Evolutionary conservation across 2,888 invertebrate species (phyloP).

Genomic region (Sussaba pulchella): DNA sequence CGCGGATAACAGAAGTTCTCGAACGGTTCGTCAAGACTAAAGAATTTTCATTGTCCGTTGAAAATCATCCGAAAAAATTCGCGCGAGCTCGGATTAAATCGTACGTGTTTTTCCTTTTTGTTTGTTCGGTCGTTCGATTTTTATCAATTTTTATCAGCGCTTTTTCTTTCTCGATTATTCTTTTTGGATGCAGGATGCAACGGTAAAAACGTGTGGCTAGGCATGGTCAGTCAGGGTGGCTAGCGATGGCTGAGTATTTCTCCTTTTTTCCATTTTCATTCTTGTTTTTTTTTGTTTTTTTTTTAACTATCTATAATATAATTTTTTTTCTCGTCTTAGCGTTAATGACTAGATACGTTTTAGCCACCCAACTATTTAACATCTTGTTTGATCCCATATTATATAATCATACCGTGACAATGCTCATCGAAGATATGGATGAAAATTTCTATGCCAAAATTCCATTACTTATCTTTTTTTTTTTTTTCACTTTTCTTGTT

Average conservation of each 20-base stretch:
- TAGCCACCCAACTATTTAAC: slow-evolving; percentile 80
- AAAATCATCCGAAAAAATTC: slow-evolving; percentile 68
- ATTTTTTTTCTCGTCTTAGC: slow-evolving; percentile 75
- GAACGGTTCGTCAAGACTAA: slow-evolving; percentile 1
- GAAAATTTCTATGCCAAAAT: slow-evolving; percentile 80
- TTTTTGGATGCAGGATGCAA: slow-evolving; percentile 70
- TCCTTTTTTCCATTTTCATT: too few relatives aligned
- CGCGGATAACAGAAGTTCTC: slow-evolving; percentile 4
- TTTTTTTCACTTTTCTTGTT: too few relatives aligned
- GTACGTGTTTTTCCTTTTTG: slow-evolving; percentile 14
- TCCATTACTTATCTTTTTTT: slow-evolving; percentile 64
- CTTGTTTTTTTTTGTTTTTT: slow-evolving; percentile 54
- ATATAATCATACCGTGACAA: slow-evolving; percentile 75
- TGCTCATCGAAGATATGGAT: slow-evolving; percentile 76
- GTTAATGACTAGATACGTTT: slow-evolving; percentile 83
- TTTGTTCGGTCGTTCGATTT: slow-evolving; percentile 34
- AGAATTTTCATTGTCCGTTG: slow-evolving; percentile 46
- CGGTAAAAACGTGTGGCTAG: slow-evolving; percentile 77
- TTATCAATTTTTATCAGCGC: too few relatives aligned
- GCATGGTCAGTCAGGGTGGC: slow-evolving; percentile 80
- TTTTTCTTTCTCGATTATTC: too few relatives aligned
- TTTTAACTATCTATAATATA: slow-evolving; percentile 70
- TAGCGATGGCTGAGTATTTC: slow-evolving; percentile 79
- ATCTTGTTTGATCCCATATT: slow-evolving; percentile 82
- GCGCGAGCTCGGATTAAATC: slow-evolving; percentile 72